These are phyloP conservation scores for Lethrus apterus DNA, from an alignment of 1,140 invertebrate genomes.

Conservation along the genomic window DNA sequence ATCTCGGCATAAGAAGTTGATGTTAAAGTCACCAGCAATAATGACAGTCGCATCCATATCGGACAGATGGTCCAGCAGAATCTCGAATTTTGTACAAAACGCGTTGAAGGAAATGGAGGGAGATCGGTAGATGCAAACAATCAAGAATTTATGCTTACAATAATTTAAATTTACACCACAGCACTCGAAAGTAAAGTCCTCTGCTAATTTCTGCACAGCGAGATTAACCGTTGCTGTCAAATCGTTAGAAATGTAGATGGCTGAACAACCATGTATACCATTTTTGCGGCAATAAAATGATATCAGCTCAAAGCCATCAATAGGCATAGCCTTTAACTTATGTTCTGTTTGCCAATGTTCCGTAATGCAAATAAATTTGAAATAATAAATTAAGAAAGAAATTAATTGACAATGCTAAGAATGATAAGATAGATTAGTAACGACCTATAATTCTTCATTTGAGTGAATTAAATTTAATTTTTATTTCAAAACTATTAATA, in stretches of 20 bases:
- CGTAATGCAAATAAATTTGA: slow-evolving; percentile 3
- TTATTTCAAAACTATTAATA: no score
- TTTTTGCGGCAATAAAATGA: slow-evolving; percentile 2
- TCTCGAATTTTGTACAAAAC: slow-evolving; percentile 3
- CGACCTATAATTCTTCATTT: no score
- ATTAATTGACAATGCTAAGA: no score
- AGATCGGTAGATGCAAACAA: slow-evolving; percentile 5
- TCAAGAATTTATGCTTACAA: not conserved
- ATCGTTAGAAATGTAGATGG: slow-evolving; percentile 4
- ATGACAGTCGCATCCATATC: no score
- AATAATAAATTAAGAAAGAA: no score
- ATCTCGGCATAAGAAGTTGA: no score
- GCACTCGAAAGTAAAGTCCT: slow-evolving; percentile 8
- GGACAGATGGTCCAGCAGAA: no score
- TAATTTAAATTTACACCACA: slow-evolving; percentile 2
- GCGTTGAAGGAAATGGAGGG: not conserved
- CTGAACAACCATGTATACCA: not conserved
- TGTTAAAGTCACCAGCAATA: no score
- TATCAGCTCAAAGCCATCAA: not conserved
- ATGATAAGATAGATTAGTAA: no score
- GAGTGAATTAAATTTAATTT: no score
- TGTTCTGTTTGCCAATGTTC: slow-evolving; percentile 9
- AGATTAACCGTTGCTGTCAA: not conserved
- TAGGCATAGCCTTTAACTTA: not conserved
- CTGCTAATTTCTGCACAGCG: not conserved